phyloP scores from a whole-genome alignment of 2,113 vertebrate species.

The Smithornis capensis region DNA sequence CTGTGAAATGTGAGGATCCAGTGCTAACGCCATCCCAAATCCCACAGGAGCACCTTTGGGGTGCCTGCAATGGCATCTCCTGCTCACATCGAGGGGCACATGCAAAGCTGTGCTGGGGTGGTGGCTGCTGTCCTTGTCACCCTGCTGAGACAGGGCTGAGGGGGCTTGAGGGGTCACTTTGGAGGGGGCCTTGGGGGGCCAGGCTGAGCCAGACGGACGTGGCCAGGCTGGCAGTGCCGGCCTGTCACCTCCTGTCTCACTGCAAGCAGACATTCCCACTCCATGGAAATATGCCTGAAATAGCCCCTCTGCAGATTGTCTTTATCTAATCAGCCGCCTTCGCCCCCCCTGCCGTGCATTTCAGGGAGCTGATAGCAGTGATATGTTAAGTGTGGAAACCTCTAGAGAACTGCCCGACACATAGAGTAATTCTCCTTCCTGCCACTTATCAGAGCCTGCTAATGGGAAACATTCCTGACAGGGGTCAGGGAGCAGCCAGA shows the following conservation, averaged over 20 bases:
- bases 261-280: not conserved
- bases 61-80: not conserved
- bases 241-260: slow-evolving; percentile 21
- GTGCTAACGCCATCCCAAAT: not conserved
- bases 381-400: slow-evolving; percentile 62
- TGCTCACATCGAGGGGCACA: rapidly evolving
- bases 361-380: slow-evolving; percentile 59
- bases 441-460: slow-evolving; percentile 60
- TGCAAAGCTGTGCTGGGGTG: not conserved
- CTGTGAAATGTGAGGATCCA: not conserved
- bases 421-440: slow-evolving; percentile 54
- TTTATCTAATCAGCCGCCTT: slow-evolving; percentile 63
- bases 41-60: not conserved
- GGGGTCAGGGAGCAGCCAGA: not conserved
- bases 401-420: not conserved
- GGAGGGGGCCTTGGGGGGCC: not conserved
- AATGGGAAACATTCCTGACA: slow-evolving; percentile 53
- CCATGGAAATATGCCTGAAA: slow-evolving; percentile 71
- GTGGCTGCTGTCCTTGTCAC: not conserved
- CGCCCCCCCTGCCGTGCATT: slow-evolving; percentile 13
- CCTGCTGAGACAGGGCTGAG: not conserved
- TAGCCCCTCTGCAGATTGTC: slow-evolving; percentile 60
- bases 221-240: not conserved
- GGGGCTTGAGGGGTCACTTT: not conserved
- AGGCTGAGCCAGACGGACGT: not conserved